Evolutionary conservation across 1,140 invertebrate genomes (phyloP).

Genomic region (Physella acuta): DNA sequence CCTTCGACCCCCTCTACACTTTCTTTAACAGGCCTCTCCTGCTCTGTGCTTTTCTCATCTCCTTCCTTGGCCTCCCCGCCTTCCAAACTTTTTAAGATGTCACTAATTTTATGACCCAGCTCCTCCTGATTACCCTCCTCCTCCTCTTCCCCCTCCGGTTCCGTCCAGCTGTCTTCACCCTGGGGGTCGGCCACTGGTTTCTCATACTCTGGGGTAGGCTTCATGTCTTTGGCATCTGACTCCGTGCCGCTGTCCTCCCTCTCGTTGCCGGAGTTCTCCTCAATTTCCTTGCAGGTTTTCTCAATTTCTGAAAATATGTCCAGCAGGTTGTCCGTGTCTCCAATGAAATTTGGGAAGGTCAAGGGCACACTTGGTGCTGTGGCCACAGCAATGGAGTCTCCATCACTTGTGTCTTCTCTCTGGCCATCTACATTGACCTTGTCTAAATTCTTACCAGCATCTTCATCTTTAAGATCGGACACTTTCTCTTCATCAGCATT

Average conservation of each 20-base stretch:
- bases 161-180: not conserved
- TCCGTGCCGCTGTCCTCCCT: not conserved
- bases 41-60: not conserved
- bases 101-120: not conserved
- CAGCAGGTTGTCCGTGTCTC: not conserved
- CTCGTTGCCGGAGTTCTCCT: not conserved
- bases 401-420: not conserved
- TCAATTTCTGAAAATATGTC: constrained; percentile 18
- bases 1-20: not conserved
- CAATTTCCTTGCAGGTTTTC: constrained; percentile 17
- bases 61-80: not conserved
- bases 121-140: not conserved
- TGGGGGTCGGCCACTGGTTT: not conserved
- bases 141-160: not conserved
- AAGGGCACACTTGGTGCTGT: not conserved
- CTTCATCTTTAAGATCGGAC: not conserved
- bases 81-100: not conserved
- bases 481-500: not conserved
- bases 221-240: not conserved
- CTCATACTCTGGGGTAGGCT: too few species aligned
- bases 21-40: not conserved
- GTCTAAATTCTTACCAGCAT: not conserved
- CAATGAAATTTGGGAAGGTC: not conserved
- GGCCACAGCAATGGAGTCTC: not conserved
- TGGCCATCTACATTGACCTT: not conserved